Conservation (phyloP, 1,140 invertebrate genomes). For the Bombus ignitus region DNA sequence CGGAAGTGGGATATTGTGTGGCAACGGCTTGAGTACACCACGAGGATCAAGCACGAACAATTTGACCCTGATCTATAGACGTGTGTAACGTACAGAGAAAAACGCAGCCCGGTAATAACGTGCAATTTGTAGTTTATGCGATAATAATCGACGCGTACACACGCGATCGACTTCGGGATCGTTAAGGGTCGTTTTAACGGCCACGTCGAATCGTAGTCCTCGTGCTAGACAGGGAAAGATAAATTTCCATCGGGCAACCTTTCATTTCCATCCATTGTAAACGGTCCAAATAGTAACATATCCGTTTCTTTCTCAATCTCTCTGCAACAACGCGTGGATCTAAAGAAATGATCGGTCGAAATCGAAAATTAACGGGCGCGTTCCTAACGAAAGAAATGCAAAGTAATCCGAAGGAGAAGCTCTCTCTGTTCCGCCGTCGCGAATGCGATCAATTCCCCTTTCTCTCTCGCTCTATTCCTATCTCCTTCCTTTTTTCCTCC, state of each 20-base stretch:
- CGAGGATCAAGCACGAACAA: slow-evolving; percentile 30
- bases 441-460: slow-evolving; percentile 52
- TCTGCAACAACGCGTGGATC: neutral
- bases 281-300: neutral
- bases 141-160: slow-evolving; percentile 31
- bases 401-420: slow-evolving; percentile 32
- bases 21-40: neutral
- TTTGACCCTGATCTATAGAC: slow-evolving; percentile 2
- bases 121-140: slow-evolving; percentile 42
- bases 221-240: neutral
- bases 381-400: slow-evolving; percentile 32
- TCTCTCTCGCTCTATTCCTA: slow-evolving; percentile 44
- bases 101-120: slow-evolving; percentile 23
- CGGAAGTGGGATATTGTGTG: slow-evolving; percentile 34
- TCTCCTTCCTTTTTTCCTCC: slow-evolving; percentile 32
- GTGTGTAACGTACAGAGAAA: slow-evolving; percentile 9
- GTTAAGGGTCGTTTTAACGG: slow-evolving; percentile 28
- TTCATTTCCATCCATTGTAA: neutral
- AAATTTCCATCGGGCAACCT: neutral
- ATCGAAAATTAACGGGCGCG: slow-evolving; percentile 26
- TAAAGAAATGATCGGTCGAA: neutral
- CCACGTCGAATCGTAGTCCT: neutral
- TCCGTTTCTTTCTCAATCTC: too few relatives aligned
- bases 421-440: slow-evolving; percentile 40
- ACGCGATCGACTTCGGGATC: slow-evolving; percentile 32